A percentile compares a stretch with the other conserved stretches of the same genome.
These are phyloP conservation scores for Pogonomyrmex californicus DNA, from an alignment of 1,140 invertebrate species.

Conservation along the genomic window DNA sequence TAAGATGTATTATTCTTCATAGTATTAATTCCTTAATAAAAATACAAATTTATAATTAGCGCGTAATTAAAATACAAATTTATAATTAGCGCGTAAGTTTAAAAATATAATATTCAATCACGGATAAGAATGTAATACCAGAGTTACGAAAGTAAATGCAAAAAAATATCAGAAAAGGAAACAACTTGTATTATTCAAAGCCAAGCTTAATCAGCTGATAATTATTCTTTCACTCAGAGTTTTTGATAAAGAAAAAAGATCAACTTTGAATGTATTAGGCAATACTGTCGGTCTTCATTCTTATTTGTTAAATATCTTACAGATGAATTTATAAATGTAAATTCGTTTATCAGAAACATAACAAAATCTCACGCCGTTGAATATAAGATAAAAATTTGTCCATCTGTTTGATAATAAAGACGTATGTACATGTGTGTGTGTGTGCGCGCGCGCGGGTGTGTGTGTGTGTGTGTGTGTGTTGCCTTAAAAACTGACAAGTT, in stretches of 20 bases:
- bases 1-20: background rate
- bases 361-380: constrained; percentile 38
- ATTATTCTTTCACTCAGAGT: constrained; percentile 8
- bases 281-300: constrained; percentile 19
- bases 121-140: background rate
- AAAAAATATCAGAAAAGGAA: background rate
- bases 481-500: constrained; percentile 65
- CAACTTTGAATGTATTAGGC: constrained; percentile 16
- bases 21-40: constrained; percentile 14
- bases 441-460: no score
- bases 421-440: constrained; percentile 42
- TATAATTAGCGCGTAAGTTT: no score
- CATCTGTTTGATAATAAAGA: constrained; percentile 25
- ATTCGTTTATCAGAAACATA: constrained; percentile 23
- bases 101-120: background rate
- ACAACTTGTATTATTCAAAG: background rate
- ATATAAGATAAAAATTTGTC: constrained; percentile 53
- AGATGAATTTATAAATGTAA: constrained; percentile 35
- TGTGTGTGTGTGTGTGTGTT: constrained; percentile 43
- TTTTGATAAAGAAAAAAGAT: constrained; percentile 13
- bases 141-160: background rate
- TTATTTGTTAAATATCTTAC: constrained; percentile 9
- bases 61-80: no score
- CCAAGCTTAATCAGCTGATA: constrained; percentile 9
- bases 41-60: constrained; percentile 31